Evolutionary conservation across 2,797 vertebrate genomes (phyloP), one percentile per base, ranked within the genome.

Genomic region (Heliangelus exortis): DNA sequence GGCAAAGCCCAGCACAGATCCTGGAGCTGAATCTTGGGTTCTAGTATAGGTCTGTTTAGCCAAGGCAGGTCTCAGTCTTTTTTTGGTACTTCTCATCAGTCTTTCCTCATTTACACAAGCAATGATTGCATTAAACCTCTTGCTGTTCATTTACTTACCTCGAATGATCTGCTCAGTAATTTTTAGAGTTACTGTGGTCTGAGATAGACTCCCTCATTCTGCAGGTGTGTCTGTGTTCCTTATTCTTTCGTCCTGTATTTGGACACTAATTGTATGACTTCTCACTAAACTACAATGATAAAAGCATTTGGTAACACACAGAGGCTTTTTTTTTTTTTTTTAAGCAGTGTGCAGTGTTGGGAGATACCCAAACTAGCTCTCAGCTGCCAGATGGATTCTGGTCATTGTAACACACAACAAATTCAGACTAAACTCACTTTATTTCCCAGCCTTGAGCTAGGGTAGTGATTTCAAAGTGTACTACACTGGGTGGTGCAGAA

Each of bases 21-120:
- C 10, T 31, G 39, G 33, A 85, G 47, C 13, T 58, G 15, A 45
- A 12, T 61, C 22, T 5, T 0, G 0, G 7, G 21, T 66, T 85
- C 23, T 48, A 34, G 29, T 29, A 3, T 31, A 50, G 15, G 18
- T 76, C 14, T 79, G 12, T 19, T 20, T 63, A 23, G 11, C 7
- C 13, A n/a, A 69, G 36, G 34, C 63, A 65, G 16, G 71, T n/a
- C 26, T 19, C 0, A 0, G 26, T 57, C 25, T 66, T 65, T 66
- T 36, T 14, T 29, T 2, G 1, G 4, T 55, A 48, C 16, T n/a
- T 69, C 12, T 73, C 21, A 28, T 59, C 14, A 20, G 9, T 67
- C 28, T 84, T 58, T 8, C 33, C 7, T 28, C 34, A 39, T 43
- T 81, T 94, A 36, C 29, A 29, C 23, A 71, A 68, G 28, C 48